Percentiles rank a stretch among this genome's conserved stretches.
Conservation (phyloP, 2,113 vertebrate species). For the Dromiciops gliroides region DNA sequence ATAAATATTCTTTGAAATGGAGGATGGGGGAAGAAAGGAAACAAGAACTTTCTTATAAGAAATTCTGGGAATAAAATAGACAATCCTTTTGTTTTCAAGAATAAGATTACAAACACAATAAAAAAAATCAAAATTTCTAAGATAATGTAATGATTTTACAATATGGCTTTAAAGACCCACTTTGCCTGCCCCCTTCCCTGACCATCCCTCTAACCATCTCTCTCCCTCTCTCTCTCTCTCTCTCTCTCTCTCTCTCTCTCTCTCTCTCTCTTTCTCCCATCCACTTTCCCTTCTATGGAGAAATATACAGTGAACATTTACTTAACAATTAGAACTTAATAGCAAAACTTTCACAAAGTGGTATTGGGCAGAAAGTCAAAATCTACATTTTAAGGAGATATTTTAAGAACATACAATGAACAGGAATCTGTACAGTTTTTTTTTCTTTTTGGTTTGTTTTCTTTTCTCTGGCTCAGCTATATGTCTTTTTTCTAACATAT, state of each 20-base stretch:
- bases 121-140: not conserved
- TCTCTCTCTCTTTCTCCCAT: not conserved
- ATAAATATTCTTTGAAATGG: not conserved
- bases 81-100: not conserved
- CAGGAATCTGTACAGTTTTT: slow-evolving; percentile 62
- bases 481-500: slow-evolving; percentile 61
- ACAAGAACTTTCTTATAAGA: not conserved
- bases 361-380: slow-evolving; percentile 83
- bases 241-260: not conserved
- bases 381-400: slow-evolving; percentile 80
- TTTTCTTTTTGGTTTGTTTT: not conserved
- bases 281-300: slow-evolving; percentile 62
- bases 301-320: slow-evolving; percentile 75
- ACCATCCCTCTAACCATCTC: not conserved
- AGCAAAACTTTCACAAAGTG: slow-evolving; percentile 78
- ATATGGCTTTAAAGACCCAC: not conserved
- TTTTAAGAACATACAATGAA: slow-evolving; percentile 78
- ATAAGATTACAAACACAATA: not conserved
- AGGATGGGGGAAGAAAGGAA: not conserved
- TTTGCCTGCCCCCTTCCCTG: not conserved
- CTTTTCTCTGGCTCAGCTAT: slow-evolving; percentile 59
- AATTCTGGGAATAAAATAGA: not conserved
- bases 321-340: slow-evolving; percentile 79
- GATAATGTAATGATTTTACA: not conserved
- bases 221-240: no score